A percentile compares a stretch with the other conserved stretches of the same genome.
Evolutionary conservation across 2,113 vertebrate species (phyloP).

Genomic region (Nesospiza acunhae): DNA sequence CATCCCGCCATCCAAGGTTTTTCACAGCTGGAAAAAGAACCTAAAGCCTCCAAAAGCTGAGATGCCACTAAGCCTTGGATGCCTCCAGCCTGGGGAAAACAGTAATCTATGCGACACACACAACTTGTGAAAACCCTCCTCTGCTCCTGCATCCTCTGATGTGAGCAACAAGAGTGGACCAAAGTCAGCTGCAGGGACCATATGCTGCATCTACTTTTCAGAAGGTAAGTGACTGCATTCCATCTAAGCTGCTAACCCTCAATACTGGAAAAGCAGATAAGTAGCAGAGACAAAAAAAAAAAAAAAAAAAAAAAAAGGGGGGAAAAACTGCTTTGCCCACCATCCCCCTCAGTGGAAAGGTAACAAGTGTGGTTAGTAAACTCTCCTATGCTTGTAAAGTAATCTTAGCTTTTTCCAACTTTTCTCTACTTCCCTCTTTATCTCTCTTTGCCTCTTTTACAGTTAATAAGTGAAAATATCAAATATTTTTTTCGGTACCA

Average conservation of each 20-base stretch:
- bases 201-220: neutral
- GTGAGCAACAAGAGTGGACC: neutral
- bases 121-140: neutral
- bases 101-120: neutral
- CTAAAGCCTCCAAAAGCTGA: neutral
- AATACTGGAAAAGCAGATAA: neutral
- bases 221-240: neutral
- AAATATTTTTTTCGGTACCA: fast-evolving
- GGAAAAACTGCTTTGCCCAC: neutral
- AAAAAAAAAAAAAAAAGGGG: neutral
- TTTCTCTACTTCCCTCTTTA: neutral
- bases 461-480: neutral
- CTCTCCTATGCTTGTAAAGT: neutral
- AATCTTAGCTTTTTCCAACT: neutral
- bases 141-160: neutral
- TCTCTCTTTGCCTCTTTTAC: neutral
- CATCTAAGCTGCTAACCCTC: neutral
- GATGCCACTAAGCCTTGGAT: neutral
- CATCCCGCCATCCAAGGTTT: neutral
- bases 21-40: neutral
- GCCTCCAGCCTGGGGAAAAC: neutral
- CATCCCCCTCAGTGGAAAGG: fast-evolving
- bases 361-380: neutral
- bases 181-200: neutral
- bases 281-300: neutral